These are phyloP conservation scores for Aplysina aerophoba DNA, from an alignment of 37 sponge, comb jelly and placozoan species.

Conservation along the genomic window DNA sequence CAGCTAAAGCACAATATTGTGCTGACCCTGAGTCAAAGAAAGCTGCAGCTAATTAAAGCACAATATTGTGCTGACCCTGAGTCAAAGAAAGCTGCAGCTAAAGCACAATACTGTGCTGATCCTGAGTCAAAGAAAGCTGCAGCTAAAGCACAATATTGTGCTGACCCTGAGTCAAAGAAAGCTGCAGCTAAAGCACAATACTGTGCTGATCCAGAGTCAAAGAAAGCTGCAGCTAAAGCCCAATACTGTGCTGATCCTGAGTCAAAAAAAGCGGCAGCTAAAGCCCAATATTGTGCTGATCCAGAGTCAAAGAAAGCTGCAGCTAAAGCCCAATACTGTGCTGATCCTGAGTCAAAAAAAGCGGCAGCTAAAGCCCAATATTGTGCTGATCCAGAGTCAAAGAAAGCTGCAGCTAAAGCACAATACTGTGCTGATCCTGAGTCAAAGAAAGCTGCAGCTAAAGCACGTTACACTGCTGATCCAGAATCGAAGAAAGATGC, in stretches of 20 bases:
- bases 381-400: not conserved
- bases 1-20: not conserved
- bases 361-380: not conserved
- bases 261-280: not conserved
- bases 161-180: not conserved
- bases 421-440: too few species aligned
- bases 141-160: not conserved
- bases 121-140: not conserved
- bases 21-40: not conserved
- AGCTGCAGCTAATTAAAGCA: not conserved
- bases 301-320: not conserved
- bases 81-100: not conserved
- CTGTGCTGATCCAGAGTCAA: not conserved
- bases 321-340: not conserved
- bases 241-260: not conserved
- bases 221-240: not conserved
- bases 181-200: slow-evolving; percentile 7
- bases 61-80: slow-evolving; percentile 1
- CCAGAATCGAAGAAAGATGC: not conserved
- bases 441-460: too few species aligned
- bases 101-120: not conserved
- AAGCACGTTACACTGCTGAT: not conserved
- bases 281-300: not conserved
- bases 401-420: slow-evolving; percentile 1
- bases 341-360: not conserved